Evolutionary conservation across 2,113 vertebrate genomes (phyloP).

Genomic region (Poicephalus meyeri): DNA sequence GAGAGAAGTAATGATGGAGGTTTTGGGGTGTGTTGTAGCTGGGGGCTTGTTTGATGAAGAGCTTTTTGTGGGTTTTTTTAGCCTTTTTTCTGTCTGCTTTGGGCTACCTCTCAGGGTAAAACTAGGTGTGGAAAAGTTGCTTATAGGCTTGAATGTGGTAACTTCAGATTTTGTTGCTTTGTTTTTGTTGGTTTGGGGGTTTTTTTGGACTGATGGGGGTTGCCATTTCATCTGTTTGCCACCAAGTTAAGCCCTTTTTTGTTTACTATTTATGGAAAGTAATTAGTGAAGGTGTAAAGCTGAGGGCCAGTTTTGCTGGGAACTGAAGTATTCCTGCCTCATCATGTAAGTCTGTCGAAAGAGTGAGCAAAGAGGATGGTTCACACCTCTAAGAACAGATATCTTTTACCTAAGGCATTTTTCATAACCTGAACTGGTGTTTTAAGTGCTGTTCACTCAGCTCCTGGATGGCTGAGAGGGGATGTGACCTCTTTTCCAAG

Average conservation of each 20-base stretch:
- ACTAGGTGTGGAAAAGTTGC: not conserved
- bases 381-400: not conserved
- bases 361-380: not conserved
- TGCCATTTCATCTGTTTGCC: not conserved
- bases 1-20: not conserved
- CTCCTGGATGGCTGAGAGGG: not conserved
- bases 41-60: not conserved
- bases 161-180: not conserved
- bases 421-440: not conserved
- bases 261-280: not conserved
- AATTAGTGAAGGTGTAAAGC: not conserved
- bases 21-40: not conserved
- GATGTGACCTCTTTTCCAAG: not conserved
- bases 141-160: not conserved
- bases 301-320: not conserved
- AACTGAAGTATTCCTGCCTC: not conserved
- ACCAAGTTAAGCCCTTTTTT: not conserved
- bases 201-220: not conserved
- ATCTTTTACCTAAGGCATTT: fast-evolving
- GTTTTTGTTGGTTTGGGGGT: not conserved
- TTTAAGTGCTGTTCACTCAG: not conserved
- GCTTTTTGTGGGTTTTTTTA: not conserved
- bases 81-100: not conserved
- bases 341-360: not conserved
- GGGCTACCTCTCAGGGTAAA: not conserved